Base-by-base conservation (phyloP, 1,140 invertebrate genomes). In the Caerostris extrusa region DNA sequence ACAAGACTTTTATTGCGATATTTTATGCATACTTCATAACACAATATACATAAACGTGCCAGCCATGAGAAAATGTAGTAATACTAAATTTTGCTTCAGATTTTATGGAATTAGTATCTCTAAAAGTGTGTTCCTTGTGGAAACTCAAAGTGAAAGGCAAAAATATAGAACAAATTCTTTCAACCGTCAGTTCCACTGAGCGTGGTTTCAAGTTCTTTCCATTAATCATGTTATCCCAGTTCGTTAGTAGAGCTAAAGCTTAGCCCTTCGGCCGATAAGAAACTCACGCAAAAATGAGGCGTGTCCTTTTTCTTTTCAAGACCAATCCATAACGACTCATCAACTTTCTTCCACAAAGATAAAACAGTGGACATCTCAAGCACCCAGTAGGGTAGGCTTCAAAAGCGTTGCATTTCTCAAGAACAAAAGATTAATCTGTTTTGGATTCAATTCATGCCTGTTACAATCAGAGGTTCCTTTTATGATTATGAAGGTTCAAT, bases 211-310 rank as follows among this genome's bases (percentile, higher is more conserved):
- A 67, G 61, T n/a, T 64, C 10, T 12, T 64, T 64, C 61, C 3
- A 64, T 64, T 67, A 17, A 50, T 77, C 71, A 77, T 12, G 34
- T 12, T 50, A 77, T 77, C 8, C 5, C 2, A 77, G 8, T 77
- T 77, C 50, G 4, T 77, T 77, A 53, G 3, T 2, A 50, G 14
- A 10, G 19, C 71, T 85, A 85, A 56, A 85, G 12, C 57, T 19
- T 12, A 57, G 56, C 7, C 82, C 8, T 34, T 10, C 57, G n/a
- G 17, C 82, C 55, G 82, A 85, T 85, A 85, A 58, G n/a, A n/a
- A 85, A 3, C 56, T 85, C 82, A 85, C 82, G 82, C 82, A 19
- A 85, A 56, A 82, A 55, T 17, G 10, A 57, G 82, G 82, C 82
- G 82, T 85, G 82, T 34, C 34, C 82, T 58, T 58, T 57, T 85